These are phyloP conservation scores for Pristionchus japonicus DNA, from an alignment of 2,888 invertebrate species.

Conservation along the genomic window DNA sequence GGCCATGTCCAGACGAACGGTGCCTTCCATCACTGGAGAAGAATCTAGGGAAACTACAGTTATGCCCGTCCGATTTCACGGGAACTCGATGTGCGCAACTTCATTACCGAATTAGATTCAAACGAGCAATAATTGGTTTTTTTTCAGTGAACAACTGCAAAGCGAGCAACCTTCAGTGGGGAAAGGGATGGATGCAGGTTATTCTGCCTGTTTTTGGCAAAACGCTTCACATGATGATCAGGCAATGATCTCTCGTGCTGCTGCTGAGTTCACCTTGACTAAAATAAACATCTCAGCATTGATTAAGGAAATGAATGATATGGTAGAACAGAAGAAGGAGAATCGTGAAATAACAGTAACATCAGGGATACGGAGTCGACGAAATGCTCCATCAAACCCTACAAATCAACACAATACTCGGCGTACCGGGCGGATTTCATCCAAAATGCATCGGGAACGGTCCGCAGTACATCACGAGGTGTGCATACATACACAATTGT, in stretches of 20 bases:
- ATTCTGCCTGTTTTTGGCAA: not conserved
- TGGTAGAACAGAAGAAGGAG: no score
- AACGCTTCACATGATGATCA: not conserved
- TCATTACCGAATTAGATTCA: not conserved
- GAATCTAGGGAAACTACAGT: not conserved
- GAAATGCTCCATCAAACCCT: no score
- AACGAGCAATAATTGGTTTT: not conserved
- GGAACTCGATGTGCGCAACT: not conserved
- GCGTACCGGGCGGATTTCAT: no score
- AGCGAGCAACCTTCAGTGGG: not conserved
- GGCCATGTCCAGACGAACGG: not conserved
- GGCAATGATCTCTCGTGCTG: not conserved
- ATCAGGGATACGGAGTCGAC: no score
- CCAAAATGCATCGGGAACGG: no score
- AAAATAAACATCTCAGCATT: not conserved
- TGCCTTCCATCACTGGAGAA: not conserved
- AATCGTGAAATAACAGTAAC: no score
- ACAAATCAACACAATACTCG: no score
- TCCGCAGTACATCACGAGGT: no score
- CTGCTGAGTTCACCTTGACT: not conserved
- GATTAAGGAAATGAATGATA: no score
- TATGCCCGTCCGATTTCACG: not conserved
- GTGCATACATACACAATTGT: no score
- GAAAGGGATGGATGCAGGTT: conserved; percentile 3
- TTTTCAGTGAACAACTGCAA: not conserved